Conservation (phyloP, 2,113 vertebrate species). For the Pangasianodon hypophthalmus region DNA sequence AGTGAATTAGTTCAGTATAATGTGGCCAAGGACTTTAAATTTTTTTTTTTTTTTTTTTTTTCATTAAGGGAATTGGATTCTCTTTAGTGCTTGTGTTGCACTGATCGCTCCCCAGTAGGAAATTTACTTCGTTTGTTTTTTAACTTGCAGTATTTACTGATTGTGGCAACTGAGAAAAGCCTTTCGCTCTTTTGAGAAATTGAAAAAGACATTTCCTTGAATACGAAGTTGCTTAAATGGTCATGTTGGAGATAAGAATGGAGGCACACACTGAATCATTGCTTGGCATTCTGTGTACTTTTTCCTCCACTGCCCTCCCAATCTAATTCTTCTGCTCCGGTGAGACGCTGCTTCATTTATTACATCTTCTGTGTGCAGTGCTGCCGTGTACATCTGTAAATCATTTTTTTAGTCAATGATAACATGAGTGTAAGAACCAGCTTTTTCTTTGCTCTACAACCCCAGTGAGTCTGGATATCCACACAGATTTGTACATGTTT, state of each 20-base stretch:
- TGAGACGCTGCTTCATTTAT: not conserved
- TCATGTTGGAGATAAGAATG: not conserved
- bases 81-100: not conserved
- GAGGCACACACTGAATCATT: not conserved
- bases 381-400: slow-evolving; percentile 56
- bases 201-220: slow-evolving; percentile 61
- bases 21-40: not conserved
- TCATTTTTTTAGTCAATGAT: slow-evolving; percentile 69
- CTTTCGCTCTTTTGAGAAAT: slow-evolving; percentile 22
- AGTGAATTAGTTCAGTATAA: slow-evolving; percentile 13
- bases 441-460: not conserved
- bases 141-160: not conserved
- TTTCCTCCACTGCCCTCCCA: not conserved
- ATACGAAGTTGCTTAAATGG: slow-evolving; percentile 43
- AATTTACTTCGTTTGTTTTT: not conserved
- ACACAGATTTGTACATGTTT: not conserved
- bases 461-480: not conserved
- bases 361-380: slow-evolving; percentile 37
- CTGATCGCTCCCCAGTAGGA: not conserved
- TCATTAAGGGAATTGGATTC: not conserved
- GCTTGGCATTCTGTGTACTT: not conserved
- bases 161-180: not conserved
- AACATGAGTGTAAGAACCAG: not conserved
- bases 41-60: not conserved
- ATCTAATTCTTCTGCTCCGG: slow-evolving; percentile 7